Percentiles rank a stretch among this genome's conserved stretches.
Evolutionary conservation across 2,113 vertebrate species (phyloP).

Genomic region (Manacus vitellinus): DNA sequence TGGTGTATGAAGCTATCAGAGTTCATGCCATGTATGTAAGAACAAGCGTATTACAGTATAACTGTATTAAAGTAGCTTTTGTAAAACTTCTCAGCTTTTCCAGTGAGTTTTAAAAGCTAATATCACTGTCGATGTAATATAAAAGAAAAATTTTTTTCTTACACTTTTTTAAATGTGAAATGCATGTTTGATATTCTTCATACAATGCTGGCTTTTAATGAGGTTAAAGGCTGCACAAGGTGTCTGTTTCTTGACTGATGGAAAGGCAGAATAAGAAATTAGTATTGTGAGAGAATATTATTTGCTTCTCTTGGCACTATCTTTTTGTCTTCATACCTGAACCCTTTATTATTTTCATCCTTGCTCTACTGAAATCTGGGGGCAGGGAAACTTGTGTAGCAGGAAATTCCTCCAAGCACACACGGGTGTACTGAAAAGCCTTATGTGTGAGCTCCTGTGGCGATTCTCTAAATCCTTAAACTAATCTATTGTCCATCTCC

Average conservation of each 20-base stretch:
- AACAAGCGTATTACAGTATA: neutral
- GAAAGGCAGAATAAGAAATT: constrained; percentile 30
- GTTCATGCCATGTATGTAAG: neutral
- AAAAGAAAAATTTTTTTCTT: constrained; percentile 23
- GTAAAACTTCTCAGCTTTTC: neutral
- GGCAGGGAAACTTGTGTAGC: neutral
- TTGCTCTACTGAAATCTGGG: neutral
- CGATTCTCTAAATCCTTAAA: constrained; percentile 5
- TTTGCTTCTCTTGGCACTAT: neutral
- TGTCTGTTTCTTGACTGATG: constrained; percentile 4
- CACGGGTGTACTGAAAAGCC: neutral
- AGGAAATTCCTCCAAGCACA: neutral
- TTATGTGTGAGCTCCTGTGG: neutral
- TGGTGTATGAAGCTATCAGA: neutral
- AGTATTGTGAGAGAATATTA: neutral
- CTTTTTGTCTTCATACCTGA: constrained; percentile 7
- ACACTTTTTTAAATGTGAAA: neutral
- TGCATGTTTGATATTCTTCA: neutral
- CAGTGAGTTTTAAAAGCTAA: neutral
- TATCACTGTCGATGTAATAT: neutral
- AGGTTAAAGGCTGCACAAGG: constrained; percentile 10
- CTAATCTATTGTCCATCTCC: constrained; percentile 21
- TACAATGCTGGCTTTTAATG: constrained; percentile 22
- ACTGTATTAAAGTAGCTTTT: neutral
- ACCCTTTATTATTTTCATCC: neutral